A percentile compares a stretch with the other conserved stretches of the same genome.
These are phyloP conservation scores for Cheilosia pagana DNA, from an alignment of 2,888 invertebrate species.

Conservation along the genomic window DNA sequence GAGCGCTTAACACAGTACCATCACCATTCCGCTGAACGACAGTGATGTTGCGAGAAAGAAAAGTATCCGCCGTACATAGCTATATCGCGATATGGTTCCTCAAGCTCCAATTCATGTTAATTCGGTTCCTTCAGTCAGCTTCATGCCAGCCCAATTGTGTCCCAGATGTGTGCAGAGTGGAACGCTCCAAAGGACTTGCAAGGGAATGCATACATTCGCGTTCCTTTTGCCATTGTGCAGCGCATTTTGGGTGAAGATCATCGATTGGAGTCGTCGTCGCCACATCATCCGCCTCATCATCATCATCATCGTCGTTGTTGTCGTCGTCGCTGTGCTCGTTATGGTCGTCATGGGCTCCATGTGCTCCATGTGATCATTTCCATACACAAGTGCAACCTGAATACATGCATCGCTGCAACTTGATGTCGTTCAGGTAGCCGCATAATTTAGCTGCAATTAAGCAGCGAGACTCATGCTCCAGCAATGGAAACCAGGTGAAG, in stretches of 20 bases:
- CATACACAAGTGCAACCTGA: conserved; percentile 63
- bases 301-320: conserved; percentile 7
- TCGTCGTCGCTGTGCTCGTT: conserved; percentile 52
- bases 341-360: conserved; percentile 53
- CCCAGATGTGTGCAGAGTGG: conserved; percentile 32
- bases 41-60: conserved; percentile 38
- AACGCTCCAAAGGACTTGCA: conserved; percentile 23
- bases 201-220: conserved; percentile 30
- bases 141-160: conserved; percentile 46
- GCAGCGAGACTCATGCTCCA: conserved; percentile 68
- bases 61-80: conserved; percentile 24
- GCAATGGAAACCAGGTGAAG: conserved; percentile 41
- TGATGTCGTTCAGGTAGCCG: conserved; percentile 72
- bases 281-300: conserved; percentile 2
- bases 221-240: conserved; percentile 15
- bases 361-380: conserved; percentile 53
- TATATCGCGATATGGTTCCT: conserved; percentile 68
- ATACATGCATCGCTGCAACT: conserved; percentile 25
- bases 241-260: conserved; percentile 62
- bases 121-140: conserved; percentile 48
- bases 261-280: conserved; percentile 55
- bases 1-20: not conserved
- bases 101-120: conserved; percentile 65
- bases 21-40: conserved; percentile 15
- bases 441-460: conserved; percentile 75